Percentiles rank a stretch among this genome's conserved stretches.
These are phyloP conservation scores for Danaus chrysippus DNA, from an alignment of 2,888 invertebrate species.

Conservation along the genomic window DNA sequence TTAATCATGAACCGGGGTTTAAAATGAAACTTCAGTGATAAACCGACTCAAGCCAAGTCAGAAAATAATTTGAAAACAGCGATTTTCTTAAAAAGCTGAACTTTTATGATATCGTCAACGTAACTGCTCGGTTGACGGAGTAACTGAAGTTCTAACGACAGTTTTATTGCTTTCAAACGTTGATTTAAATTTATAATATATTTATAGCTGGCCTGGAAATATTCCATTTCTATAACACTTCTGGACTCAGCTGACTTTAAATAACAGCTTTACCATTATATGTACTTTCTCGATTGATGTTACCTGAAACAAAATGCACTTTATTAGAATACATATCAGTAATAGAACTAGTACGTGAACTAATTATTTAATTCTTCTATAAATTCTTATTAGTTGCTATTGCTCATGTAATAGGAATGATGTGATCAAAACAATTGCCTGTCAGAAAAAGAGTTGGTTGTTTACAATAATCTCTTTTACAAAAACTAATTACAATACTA, in stretches of 20 bases:
- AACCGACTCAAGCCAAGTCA: not conserved
- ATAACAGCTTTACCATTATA: not conserved
- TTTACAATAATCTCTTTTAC: too few species aligned
- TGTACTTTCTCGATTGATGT: not conserved
- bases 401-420: too few species aligned
- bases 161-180: constrained; percentile 22
- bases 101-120: constrained; percentile 6
- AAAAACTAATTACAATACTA: too few species aligned
- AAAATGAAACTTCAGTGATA: not conserved
- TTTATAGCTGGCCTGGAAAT: constrained; percentile 16
- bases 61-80: constrained; percentile 4
- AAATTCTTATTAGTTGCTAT: too few species aligned
- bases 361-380: too few species aligned
- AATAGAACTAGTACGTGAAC: too few species aligned
- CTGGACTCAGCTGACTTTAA: not conserved
- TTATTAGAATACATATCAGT: too few species aligned
- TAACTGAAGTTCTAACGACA: constrained; percentile 23
- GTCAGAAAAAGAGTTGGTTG: too few species aligned
- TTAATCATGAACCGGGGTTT: not conserved
- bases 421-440: too few species aligned
- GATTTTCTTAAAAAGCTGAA: constrained; percentile 6
- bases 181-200: constrained; percentile 25
- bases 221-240: constrained; percentile 1
- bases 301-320: not conserved
- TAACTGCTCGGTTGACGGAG: constrained; percentile 17